Evolutionary conservation across 2,113 vertebrate species (phyloP), one percentile per base, ranked within the genome.

Genomic region (Rhinopomastus cyanomelas): DNA sequence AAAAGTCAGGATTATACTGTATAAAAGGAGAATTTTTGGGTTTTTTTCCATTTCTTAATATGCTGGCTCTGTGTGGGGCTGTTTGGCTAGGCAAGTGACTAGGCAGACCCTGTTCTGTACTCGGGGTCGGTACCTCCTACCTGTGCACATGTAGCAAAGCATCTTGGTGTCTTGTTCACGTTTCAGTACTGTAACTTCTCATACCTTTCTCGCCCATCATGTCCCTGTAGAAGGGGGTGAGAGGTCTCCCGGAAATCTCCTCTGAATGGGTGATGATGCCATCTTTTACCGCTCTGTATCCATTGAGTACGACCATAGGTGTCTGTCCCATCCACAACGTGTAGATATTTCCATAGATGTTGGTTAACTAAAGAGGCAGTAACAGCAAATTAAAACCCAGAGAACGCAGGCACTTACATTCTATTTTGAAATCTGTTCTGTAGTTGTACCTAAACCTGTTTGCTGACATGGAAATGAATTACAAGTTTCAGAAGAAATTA

Each of bases 171-270:
- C 27, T 64, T 36, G 9, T 62, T 62, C 26, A 9, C 51, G 1
- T 53, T 27, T 83, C 30, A 60, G 26, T 36, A 9, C 64, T 49
- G 26, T 27, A 23, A 34, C 11, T 16, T 27, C 16, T 37, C 12
- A 56, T 96, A 94, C 97, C 97, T 97, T 94, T 96, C 72, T 97
- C 90, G 0, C 96, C 96, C 93, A 96, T 96, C 79, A 97, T 84
- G 37, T 96, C 95, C 74, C 19, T 57, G 81, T 95, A 97, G 88
- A 96, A 94, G 0, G 92, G 96, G 6, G 92, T 94, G 53, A 97
- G 94, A 29, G 96, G 94, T 72, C 96, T 93, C 85, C 95, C 94
- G 0, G 95, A 96, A 65, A 95, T 21, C 69, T 95, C 94, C 46
- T 97, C 95, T 2, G 93, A 96, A 32, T 94, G 95, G 69, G 92